Evolutionary conservation across 2,113 vertebrate species (phyloP).

Genomic region (Tretioscincus oriximinensis): DNA sequence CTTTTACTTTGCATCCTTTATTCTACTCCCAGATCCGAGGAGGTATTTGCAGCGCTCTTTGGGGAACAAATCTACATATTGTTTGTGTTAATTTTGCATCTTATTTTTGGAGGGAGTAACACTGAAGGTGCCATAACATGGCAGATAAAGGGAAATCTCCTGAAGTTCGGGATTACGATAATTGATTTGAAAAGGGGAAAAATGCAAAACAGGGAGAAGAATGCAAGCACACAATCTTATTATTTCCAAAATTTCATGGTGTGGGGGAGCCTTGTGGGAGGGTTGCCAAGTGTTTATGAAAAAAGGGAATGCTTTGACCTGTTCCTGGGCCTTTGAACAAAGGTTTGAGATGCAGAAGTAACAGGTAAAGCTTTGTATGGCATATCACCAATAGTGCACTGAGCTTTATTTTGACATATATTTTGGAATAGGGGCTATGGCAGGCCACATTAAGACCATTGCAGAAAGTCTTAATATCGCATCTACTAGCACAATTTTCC

Average conservation of each 20-base stretch:
- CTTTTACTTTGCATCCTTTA: background rate
- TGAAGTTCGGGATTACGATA: constrained; percentile 8
- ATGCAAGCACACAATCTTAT: background rate
- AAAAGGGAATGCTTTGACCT: background rate
- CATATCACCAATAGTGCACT: background rate
- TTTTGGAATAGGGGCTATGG: too few relatives aligned
- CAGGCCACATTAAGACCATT: too few relatives aligned
- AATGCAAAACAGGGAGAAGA: background rate
- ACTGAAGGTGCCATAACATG: background rate
- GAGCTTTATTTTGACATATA: too few relatives aligned
- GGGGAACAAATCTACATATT: background rate
- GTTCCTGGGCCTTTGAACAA: background rate
- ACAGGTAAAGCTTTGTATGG: background rate
- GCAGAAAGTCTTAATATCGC: too few relatives aligned
- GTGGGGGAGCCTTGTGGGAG: background rate
- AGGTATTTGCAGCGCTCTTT: background rate
- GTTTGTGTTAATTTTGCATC: background rate
- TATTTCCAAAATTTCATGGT: background rate
- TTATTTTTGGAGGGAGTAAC: background rate
- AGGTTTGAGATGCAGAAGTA: background rate
- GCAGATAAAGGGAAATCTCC: background rate
- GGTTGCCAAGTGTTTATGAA: background rate
- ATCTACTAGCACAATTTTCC: background rate
- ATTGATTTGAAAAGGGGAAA: background rate
- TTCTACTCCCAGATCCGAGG: background rate